phyloP scores from a whole-genome alignment of 2,797 vertebrate genomes.

The Dendrocincla tyrannina region DNA sequence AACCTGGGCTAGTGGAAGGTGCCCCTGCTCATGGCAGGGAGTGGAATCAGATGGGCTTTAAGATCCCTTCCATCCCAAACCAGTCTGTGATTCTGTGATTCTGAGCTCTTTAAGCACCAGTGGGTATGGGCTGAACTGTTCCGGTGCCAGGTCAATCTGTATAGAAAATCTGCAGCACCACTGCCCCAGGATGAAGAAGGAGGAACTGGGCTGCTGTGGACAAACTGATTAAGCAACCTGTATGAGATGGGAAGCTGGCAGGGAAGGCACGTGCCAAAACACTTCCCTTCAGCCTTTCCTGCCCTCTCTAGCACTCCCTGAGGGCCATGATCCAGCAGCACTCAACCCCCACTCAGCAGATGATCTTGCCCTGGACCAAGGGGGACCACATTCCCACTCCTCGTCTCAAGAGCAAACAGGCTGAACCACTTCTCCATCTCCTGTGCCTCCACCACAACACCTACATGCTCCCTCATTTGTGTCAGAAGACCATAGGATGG shows the following conservation, averaged over 20 bases:
- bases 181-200: neutral
- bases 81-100: neutral
- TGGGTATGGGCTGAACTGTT: neutral
- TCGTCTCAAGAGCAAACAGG: rapidly evolving
- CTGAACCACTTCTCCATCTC: neutral
- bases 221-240: neutral
- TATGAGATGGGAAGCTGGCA: neutral
- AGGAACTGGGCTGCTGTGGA: neutral
- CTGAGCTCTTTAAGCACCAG: neutral
- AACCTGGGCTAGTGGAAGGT: rapidly evolving
- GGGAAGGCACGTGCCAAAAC: neutral
- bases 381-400: neutral
- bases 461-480: neutral
- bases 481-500: neutral
- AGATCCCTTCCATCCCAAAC: neutral
- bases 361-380: neutral
- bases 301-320: neutral
- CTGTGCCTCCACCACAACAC: neutral
- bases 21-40: neutral
- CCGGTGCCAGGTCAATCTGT: neutral
- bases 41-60: neutral
- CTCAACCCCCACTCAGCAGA: neutral
- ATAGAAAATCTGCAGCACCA: neutral
- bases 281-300: neutral
- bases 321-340: neutral